phyloP scores from a whole-genome alignment of 2,797 vertebrate species.

The Lagorchestes hirsutus region DNA sequence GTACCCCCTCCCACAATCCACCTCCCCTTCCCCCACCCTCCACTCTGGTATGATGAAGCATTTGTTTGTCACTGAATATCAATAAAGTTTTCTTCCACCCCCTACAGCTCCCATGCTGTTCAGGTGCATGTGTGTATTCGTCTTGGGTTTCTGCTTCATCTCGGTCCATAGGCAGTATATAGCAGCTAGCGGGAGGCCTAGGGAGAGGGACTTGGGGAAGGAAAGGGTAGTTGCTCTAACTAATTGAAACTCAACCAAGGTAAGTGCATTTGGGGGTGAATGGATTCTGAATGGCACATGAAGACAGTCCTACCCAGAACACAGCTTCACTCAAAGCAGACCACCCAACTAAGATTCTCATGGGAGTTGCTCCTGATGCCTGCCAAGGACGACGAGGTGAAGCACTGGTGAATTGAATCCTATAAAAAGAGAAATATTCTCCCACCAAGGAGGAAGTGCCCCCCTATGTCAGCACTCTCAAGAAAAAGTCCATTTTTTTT shows the following conservation, averaged over 20 bases:
- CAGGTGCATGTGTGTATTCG: neutral
- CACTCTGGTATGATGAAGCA: neutral
- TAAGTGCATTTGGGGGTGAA: neutral
- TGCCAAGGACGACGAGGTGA: neutral
- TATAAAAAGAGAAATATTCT: neutral
- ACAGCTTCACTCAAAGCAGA: neutral
- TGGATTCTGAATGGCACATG: neutral
- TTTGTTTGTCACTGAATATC: neutral
- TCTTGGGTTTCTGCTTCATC: neutral
- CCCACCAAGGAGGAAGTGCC: neutral
- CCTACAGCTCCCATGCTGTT: neutral
- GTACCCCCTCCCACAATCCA: too few relatives aligned
- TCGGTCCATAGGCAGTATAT: neutral
- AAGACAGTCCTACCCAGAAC: neutral
- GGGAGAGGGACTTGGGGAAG: neutral
- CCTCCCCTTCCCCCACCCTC: neutral
- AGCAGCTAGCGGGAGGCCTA: neutral
- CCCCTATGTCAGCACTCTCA: neutral
- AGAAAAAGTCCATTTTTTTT: neutral
- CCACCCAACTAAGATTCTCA: neutral
- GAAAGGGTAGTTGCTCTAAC: neutral
- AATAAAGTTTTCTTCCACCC: neutral
- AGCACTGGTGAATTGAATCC: neutral
- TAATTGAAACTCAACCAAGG: neutral
- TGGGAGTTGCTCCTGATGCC: neutral